These are phyloP conservation scores for Diprion similis DNA, from an alignment of 1,140 invertebrate species.

Conservation along the genomic window DNA sequence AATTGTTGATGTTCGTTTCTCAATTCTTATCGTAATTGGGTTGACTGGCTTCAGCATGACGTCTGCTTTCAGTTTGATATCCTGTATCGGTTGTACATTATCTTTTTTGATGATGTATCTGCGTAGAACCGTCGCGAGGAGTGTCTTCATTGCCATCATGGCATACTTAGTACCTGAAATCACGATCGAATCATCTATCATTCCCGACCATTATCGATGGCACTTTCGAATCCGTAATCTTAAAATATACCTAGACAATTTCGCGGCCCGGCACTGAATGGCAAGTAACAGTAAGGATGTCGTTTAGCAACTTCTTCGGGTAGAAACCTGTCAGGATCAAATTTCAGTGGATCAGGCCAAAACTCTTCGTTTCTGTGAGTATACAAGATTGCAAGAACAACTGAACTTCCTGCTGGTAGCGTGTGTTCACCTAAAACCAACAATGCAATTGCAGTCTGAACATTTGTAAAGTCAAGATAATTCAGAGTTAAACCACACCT, in stretches of 20 bases:
- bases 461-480: background rate
- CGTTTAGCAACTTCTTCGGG: conserved; percentile 59
- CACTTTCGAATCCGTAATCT: conserved; percentile 14
- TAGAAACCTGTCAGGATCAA: conserved; percentile 73
- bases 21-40: conserved; percentile 33
- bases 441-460: background rate
- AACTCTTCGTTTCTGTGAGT: conserved; percentile 65
- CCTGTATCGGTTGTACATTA: conserved; percentile 32
- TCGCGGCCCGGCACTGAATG: conserved; percentile 68
- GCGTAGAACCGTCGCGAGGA: conserved; percentile 62
- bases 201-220: background rate
- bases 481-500: conserved; percentile 17
- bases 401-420: conserved; percentile 31
- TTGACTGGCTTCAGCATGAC: conserved; percentile 38
- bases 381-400: conserved; percentile 30
- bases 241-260: conserved; percentile 64
- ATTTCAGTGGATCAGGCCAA: conserved; percentile 68
- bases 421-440: conserved; percentile 27
- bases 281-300: conserved; percentile 61
- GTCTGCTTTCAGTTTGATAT: conserved; percentile 43
- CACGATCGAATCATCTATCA: background rate
- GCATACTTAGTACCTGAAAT: conserved; percentile 67
- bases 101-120: conserved; percentile 60
- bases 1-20: conserved; percentile 25
- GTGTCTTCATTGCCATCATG: conserved; percentile 66